Evolutionary conservation across 2,888 invertebrate genomes (phyloP), one percentile per base, ranked within the genome.

Genomic region (Rhogogaster chlorosoma): DNA sequence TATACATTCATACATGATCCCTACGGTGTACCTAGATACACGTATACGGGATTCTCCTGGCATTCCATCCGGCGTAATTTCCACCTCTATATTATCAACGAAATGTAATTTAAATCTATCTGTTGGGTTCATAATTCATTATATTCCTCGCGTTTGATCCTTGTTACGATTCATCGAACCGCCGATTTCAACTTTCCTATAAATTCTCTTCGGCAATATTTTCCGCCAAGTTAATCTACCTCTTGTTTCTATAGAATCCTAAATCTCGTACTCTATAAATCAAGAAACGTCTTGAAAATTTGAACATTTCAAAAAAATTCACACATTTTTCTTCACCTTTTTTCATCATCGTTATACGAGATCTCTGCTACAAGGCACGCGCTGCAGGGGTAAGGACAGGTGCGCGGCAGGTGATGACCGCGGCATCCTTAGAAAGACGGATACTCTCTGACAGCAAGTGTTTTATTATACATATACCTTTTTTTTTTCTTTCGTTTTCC

Each of bases 341-440:
- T 38, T 36, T 38, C 36, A n/a, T 80, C 36, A 53, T 18, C 29
- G 29, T 53, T 29, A 42, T 10, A 38, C 6, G 32, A 77, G 22
- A 73, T 36, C 9, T 7, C 0, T 77, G 22, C 61, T 15, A 18
- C 12, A 9, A 9, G 57, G 80, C 80, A 80, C 80, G 61, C 80
- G 80, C 80, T 57, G 36, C 80, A 80, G 80, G 80, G 80, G 80
- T 22, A 80, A 29, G 38, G 61, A 38, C 80, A 80, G 80, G 80
- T 80, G 80, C 15, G 10, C 80, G 80, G 38, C 80, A 80, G 80
- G 80, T 80, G 80, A 80, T 61, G 80, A 80, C 61, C 80, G 57
- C n/a, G 15, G 80, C 15, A 80, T 80, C 80, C 80, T 80, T 80
- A 77, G 29, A 32, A 49, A 53, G 49, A 18, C 77, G 49, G 29